Conservation (phyloP, 2,888 invertebrate genomes). For the Drosophila longiperda region DNA sequence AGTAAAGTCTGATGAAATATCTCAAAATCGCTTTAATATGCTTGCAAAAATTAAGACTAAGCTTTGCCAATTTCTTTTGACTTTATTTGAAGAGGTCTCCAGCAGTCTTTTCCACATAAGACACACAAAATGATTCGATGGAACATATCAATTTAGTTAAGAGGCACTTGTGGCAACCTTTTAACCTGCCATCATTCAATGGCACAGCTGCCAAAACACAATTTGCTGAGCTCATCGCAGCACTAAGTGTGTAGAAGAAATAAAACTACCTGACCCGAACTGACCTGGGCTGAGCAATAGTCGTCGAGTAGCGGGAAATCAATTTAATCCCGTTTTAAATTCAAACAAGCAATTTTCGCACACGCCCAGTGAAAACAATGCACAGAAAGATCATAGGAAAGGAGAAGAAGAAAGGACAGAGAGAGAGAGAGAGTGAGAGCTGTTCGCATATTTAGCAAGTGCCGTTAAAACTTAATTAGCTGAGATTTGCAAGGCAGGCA, state of each 20-base stretch:
- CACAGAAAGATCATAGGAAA: conserved; percentile 1
- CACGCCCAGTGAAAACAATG: conserved; percentile 61
- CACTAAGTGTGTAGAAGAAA: not conserved
- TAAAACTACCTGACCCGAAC: conserved; percentile 39
- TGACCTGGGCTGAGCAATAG: not conserved
- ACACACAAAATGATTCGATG: conserved; percentile 35
- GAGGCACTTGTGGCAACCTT: conserved; percentile 7
- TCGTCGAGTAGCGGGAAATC: conserved; percentile 73
- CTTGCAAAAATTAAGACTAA: not conserved
- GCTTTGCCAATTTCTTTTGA: not conserved
- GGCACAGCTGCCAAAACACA: conserved; percentile 53
- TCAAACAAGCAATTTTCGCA: conserved; percentile 63
- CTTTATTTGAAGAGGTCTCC: conserved; percentile 1
- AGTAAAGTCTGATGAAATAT: not conserved
- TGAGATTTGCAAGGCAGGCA: conserved; percentile 57
- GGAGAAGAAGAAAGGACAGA: not conserved
- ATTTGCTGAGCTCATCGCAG: conserved; percentile 69
- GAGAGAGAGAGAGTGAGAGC: conserved; percentile 10
- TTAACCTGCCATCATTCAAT: conserved; percentile 46
- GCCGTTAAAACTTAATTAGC: conserved; percentile 79
- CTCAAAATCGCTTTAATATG: not conserved
- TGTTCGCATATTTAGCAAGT: conserved; percentile 68
- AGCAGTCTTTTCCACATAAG: conserved; percentile 20
- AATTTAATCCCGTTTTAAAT: conserved; percentile 76
- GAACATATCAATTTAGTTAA: conserved; percentile 63